phyloP scores from a whole-genome alignment of 2,113 vertebrate genomes.

The Rhea pennata region DNA sequence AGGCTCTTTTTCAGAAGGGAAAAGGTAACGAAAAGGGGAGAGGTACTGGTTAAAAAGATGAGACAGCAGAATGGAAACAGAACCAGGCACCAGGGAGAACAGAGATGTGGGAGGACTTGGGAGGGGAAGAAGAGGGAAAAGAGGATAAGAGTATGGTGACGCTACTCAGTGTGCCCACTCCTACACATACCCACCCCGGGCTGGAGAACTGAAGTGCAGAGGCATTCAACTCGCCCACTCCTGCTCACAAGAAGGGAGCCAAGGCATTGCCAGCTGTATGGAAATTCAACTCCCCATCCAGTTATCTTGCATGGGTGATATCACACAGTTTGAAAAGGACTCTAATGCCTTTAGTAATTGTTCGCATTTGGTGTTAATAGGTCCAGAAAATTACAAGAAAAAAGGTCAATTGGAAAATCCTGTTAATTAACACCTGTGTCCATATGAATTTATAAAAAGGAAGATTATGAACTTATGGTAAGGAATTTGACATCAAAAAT shows the following conservation, averaged over 20 bases:
- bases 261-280: background rate
- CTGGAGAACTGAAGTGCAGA: rapidly evolving
- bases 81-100: background rate
- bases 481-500: background rate
- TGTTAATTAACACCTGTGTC: background rate
- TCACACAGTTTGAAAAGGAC: background rate
- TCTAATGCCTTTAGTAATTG: background rate
- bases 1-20: background rate
- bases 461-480: background rate
- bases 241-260: background rate
- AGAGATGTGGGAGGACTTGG: background rate
- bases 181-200: rapidly evolving
- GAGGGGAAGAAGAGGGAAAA: background rate
- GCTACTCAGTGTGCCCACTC: background rate
- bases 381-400: background rate
- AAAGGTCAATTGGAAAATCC: background rate
- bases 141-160: background rate
- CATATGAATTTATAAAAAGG: background rate
- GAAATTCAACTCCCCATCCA: background rate
- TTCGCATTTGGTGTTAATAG: background rate
- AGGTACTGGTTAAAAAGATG: background rate
- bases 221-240: background rate
- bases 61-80: background rate
- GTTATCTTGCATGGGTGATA: background rate
- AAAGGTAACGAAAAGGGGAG: background rate